Conservation (phyloP, 2,888 invertebrate genomes). For the Aromia moschata region DNA sequence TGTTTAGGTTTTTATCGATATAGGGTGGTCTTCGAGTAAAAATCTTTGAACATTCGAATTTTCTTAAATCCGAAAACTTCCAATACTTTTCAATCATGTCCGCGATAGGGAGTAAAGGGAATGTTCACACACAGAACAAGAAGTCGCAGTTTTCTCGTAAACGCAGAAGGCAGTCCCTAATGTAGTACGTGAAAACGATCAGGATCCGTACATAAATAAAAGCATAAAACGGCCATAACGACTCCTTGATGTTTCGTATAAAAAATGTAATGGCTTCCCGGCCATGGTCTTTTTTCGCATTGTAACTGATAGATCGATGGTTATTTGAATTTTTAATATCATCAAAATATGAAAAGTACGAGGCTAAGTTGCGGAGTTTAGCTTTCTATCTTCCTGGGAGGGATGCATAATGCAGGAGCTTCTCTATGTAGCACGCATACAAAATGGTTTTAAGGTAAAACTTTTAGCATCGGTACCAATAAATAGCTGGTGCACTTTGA, state of each 20-base stretch:
- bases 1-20: too few relatives aligned
- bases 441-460: background rate
- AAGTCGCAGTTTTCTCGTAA: too few relatives aligned
- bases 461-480: background rate
- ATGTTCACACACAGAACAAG: too few relatives aligned
- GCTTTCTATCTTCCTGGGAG: background rate
- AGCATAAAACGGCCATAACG: conserved; percentile 13
- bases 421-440: background rate
- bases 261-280: background rate
- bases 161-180: too few relatives aligned
- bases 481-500: background rate
- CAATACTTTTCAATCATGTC: too few relatives aligned
- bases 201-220: conserved; percentile 6
- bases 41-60: too few relatives aligned
- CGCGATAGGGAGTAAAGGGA: too few relatives aligned
- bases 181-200: too few relatives aligned
- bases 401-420: conserved; percentile 7
- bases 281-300: background rate
- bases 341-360: conserved; percentile 8
- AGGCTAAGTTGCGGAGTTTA: background rate
- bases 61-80: too few relatives aligned
- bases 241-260: conserved; percentile 1
- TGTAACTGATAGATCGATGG: conserved; percentile 1
- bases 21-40: too few relatives aligned
- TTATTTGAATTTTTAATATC: conserved; percentile 10